A percentile compares a stretch with the other conserved stretches of the same genome.
Evolutionary conservation across 2,888 invertebrate species (phyloP).

Genomic region (Microdon myrmicae): DNA sequence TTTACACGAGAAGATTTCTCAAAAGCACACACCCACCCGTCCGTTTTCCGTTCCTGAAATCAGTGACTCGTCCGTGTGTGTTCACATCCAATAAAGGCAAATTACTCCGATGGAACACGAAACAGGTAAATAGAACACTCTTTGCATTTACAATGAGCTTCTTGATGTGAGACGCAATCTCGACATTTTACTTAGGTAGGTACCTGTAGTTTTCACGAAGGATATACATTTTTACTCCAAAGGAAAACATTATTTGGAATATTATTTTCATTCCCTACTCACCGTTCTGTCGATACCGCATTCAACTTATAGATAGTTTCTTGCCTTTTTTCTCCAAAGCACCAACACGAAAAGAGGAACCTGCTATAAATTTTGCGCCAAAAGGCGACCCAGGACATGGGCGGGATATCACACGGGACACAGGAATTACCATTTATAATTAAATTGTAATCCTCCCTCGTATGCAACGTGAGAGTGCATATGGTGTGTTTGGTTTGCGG

Average conservation of each 20-base stretch:
- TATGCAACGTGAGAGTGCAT: conserved; percentile 36
- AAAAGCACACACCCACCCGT: no score
- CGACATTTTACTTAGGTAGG: conserved; percentile 33
- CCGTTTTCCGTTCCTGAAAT: no score
- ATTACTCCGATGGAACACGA: conserved; percentile 23
- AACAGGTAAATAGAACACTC: conserved; percentile 30
- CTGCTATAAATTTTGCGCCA: no score
- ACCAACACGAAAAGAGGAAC: background rate
- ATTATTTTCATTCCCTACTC: conserved; percentile 34
- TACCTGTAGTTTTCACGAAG: background rate
- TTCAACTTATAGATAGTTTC: no score
- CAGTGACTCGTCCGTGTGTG: conserved; percentile 14
- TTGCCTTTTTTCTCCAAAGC: conserved; percentile 4
- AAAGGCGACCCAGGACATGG: conserved; percentile 1
- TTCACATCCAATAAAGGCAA: conserved; percentile 35
- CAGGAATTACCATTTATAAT: conserved; percentile 44
- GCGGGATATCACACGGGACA: conserved; percentile 4
- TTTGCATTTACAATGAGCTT: conserved; percentile 21
- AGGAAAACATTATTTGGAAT: conserved; percentile 38
- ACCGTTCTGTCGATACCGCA: no score
- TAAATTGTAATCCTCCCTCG: conserved; percentile 45
- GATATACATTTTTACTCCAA: conserved; percentile 29
- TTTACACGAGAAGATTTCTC: conserved; percentile 14
- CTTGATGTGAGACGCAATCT: conserved; percentile 6
- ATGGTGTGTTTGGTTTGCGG: conserved; percentile 1